Evolutionary conservation across 2,888 invertebrate genomes (phyloP), one percentile per base, ranked within the genome.

Genomic region (Microplitis deprimator): DNA sequence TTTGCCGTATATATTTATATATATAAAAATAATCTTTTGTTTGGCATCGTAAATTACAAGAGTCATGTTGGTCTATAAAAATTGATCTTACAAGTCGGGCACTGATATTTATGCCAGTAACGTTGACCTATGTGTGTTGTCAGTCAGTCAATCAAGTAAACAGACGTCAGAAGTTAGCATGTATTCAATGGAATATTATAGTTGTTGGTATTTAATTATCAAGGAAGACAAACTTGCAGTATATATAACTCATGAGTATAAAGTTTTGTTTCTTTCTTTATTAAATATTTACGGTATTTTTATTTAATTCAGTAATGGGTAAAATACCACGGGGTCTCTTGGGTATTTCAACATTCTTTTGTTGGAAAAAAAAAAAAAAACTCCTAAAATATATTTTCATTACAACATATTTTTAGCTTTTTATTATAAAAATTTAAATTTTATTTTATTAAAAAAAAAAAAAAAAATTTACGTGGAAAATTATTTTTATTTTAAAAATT

Each of bases 141-240:
- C 73, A 77, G 79, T 69, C 78, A 80, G 80, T 74, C 73, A 78
- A 65, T 76, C 76, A 79, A 76, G 79, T 73, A 79, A 77, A 80
- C 77, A 81, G 79, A 75, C 79, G 75, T 59, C 73, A 77, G 75
- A 75, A 72, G 70, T 59, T 29, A 61, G 40, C 40, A 20, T 20
- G 38, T 8, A 50, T 50, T 10, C 10, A 50, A 13, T 50, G 5
- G 13, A 50, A 50, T 50, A 50, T 50, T 50, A 13, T 13, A 13
- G 50, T 50, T 50, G 50, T 50, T 50, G 13, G 50, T 50, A 50
- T 50, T 50, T 13, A 50, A 50, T 50, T 50, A 50, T 50, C 50
- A 50, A 50, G 29, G 29, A 29, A 29, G 50, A 50, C 50, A 50
- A 50, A 50, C 50, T 13, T 8, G 50, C 50, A 13, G 10, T 8